A percentile compares a stretch with the other conserved stretches of the same genome.
phyloP scores from a whole-genome alignment of 2,797 vertebrate genomes.

The Naso thynnoides region DNA sequence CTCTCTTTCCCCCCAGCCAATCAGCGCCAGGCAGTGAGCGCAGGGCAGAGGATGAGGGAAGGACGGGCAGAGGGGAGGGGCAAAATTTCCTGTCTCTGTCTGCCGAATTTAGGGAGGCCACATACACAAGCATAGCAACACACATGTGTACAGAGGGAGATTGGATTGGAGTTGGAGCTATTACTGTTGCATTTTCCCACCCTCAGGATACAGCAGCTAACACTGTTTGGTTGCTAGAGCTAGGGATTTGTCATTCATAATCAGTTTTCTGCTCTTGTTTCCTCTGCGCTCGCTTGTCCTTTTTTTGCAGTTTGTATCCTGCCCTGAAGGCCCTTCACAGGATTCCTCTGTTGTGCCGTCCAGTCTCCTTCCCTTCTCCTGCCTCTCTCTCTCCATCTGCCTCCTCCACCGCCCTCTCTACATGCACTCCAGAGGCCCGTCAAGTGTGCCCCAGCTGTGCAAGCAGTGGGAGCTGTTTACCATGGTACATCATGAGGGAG shows the following conservation, averaged over 20 bases:
- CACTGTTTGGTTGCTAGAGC: conserved; percentile 58
- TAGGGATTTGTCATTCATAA: conserved; percentile 71
- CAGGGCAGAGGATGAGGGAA: conserved; percentile 68
- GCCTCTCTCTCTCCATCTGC: conserved; percentile 6
- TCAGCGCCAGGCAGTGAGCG: conserved; percentile 56
- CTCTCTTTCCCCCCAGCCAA: conserved; percentile 75
- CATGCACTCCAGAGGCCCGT: conserved; percentile 50
- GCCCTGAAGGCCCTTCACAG: conserved; percentile 60
- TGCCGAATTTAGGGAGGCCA: conserved; percentile 55
- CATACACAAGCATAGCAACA: conserved; percentile 40
- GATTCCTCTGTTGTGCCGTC: conserved; percentile 61
- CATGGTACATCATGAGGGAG: conserved; percentile 47
- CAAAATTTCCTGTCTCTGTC: conserved; percentile 58
- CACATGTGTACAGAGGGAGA: conserved; percentile 50
- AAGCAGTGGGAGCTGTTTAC: conserved; percentile 64
- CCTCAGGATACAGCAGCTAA: conserved; percentile 60
- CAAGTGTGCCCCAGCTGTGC: conserved; percentile 69
- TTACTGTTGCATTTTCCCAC: conserved; percentile 58
- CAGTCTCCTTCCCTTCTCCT: conserved; percentile 24
- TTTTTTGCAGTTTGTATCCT: conserved; percentile 61
- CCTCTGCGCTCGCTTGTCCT: conserved; percentile 55
- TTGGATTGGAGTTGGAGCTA: conserved; percentile 53
- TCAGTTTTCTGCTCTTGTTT: conserved; percentile 69
- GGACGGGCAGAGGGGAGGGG: conserved; percentile 52
- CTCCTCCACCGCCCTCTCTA: conserved; percentile 21